Conservation (phyloP, 2,797 vertebrate genomes). For the Lutjanus campechanus region DNA sequence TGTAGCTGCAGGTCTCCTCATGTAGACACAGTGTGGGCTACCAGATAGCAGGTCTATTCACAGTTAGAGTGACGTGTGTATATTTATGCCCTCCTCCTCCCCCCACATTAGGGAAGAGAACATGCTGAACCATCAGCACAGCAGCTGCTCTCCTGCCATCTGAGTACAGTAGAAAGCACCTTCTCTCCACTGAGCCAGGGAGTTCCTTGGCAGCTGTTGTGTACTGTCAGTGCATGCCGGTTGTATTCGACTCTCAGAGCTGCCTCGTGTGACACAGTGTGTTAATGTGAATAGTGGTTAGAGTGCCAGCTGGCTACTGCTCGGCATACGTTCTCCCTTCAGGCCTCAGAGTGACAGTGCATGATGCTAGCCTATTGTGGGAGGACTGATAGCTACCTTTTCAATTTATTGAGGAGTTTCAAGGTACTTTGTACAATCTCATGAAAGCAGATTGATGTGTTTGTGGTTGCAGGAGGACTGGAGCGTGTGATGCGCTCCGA, state of each 20-base stretch:
- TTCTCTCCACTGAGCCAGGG: constrained; percentile 52
- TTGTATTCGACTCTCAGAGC: constrained; percentile 47
- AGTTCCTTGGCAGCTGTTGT: constrained; percentile 71
- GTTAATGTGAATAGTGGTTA: constrained; percentile 58
- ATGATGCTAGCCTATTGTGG: constrained; percentile 45
- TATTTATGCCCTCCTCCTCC: constrained; percentile 57
- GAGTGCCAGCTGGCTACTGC: constrained; percentile 59
- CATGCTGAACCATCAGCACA: constrained; percentile 57
- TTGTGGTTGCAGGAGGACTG: constrained; percentile 32
- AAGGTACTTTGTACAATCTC: constrained; percentile 37
- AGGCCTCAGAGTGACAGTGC: constrained; percentile 62
- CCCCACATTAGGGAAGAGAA: constrained; percentile 40
- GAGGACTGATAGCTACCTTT: constrained; percentile 45
- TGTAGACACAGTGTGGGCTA: constrained; percentile 31
- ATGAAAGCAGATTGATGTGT: constrained; percentile 39
- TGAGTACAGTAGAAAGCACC: constrained; percentile 71
- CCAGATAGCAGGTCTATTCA: constrained; percentile 61
- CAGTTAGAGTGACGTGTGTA: constrained; percentile 47
- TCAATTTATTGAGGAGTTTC: constrained; percentile 43
- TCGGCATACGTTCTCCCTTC: constrained; percentile 44
- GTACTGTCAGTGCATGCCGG: constrained; percentile 41
- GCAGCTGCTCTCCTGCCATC: constrained; percentile 71
- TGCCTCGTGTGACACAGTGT: constrained; percentile 52
- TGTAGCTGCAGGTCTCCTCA: constrained; percentile 2
- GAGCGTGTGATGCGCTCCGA: constrained; percentile 37